Evolutionary conservation across 2,113 vertebrate species (phyloP), one percentile per base, ranked within the genome.

Genomic region (Gasterosteus aculeatus): DNA sequence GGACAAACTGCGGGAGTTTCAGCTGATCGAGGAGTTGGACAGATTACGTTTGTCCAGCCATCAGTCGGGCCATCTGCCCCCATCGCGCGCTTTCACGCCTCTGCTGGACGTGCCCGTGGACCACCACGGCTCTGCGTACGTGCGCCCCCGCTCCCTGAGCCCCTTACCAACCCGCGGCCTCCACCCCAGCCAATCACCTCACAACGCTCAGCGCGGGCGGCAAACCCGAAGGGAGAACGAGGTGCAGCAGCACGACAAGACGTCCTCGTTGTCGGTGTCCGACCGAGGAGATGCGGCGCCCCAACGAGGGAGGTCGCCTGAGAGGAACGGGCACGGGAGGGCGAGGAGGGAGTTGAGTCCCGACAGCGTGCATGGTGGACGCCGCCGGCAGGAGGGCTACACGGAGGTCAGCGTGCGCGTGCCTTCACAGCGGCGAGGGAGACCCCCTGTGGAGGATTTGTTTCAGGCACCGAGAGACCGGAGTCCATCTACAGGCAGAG

Each of bases 51-150:
- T 96, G 38, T 91, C 95, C 0, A 49, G 90, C 22, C 74, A 87
- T 5, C 83, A 87, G 10, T 86, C 87, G 10, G 86, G 90, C 46
- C 91, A 80, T 16, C 81, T 90, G 46, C 87, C 91, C 64, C 93
- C 93, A 8, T 88, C 94, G 12, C 88, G 77, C 47, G 88, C 87
- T 87, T 95, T 95, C 83, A 93, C 92, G 51, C 95, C 95, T 0
- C 94, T 98, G 72, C 93, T 96, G 26, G 97, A 99, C 0, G 92
- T 98, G 85, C 96, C 96, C 72, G 94, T 99, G 68, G 97, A 99
- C 75, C 91, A 82, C 67, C 96, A 95, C 10, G 0, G 88, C 66
- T 61, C 81, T 19, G 80, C 63, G 0, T 44, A 78, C n/a, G 29
- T 70, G 7, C 74, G 69, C 67, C 89, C 87, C 16, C 93, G 71